Evolutionary conservation across 2,797 vertebrate species (phyloP), one percentile per base, ranked within the genome.

Genomic region (Remorina albescens): DNA sequence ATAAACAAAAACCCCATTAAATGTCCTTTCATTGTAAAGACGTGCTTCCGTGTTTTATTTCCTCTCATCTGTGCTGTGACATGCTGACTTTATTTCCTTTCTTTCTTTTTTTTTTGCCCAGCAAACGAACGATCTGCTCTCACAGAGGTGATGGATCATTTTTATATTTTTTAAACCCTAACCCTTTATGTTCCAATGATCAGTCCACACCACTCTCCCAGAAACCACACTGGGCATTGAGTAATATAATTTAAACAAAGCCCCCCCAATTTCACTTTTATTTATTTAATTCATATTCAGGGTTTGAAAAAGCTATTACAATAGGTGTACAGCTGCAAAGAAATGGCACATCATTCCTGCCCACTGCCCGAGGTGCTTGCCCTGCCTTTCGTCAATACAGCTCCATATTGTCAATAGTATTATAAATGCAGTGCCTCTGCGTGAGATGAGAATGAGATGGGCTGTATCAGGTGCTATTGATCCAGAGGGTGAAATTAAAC

Each of bases 391-490:
- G 59, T 92, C 92, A 90, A 89, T 91, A 88, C 74, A 58, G 81
- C 63, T 93, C 92, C 90, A 92, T 92, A 86, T 71, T 34, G 81
- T 91, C 91, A 80, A 91, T 92, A 70, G 44, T 61, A 79, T 90
- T 86, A 90, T 88, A 89, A 91, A 91, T 88, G 87, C 83, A 66
- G 85, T 21, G 65, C 67, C 67, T 83, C 68, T 26, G 74, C 37
- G 30, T 80, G 82, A 90, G 87, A 88, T 67, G 68, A 81, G 76
- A 82, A 61, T 28, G 81, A 88, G 83, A 82, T 67, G 76, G 85
- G 80, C 82, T 81, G 80, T 80, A 90, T 90, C 89, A 86, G 85
- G 74, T 82, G 81, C 47, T 85, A 91, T 93, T 85, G 91, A 93
- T 92, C 88, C 77, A 42, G 13, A 34, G 36, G 56, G 76, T 81